Evolutionary conservation across 2,113 vertebrate species (phyloP), one percentile per base, ranked within the genome.

Genomic region (Sprattus sprattus): DNA sequence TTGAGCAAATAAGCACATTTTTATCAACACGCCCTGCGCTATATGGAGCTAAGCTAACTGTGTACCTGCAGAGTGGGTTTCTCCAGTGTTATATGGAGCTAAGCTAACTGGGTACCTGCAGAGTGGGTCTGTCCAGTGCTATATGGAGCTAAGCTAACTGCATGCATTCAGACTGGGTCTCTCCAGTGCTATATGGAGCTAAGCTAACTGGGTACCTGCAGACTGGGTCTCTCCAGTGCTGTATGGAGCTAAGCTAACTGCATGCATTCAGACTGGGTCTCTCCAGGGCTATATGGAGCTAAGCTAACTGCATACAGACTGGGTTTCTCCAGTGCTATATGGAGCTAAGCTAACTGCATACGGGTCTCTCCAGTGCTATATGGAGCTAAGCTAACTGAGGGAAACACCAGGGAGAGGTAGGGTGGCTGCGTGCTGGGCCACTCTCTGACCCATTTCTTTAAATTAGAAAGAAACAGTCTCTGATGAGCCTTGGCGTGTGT

Each of bases 401-500:
- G n/a, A n/a, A 10, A 54, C 2, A 39, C 52, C 71, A 71, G 6
- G 60, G 67, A 83, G 67, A 83, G 39, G 18, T 13, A 52, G 47
- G 16, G 3, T 81, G 54, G 45, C 50, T 57, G 22, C 67, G 39
- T 75, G 10, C 67, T 83, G 45, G 81, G 78, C 84, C 86, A 71
- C 25, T 32, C 7, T 81, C 6, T 85, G 88, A 89, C 90, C 90
- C 80, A 89, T 85, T 87, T 90, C 18, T 86, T 81, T 89, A 87
- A 86, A 88, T 86, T 84, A 47, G 86, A 83, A n/a, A 45, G 75
- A 87, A 57, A 84, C 82, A 75, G 64, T 57, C 52, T 86, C 47
- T 88, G 90, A 88, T 91, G 83, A 89, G 85, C 89, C 78, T 8
- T 82, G 84, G 28, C 90, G n/a, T n/a, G n/a, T n/a, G n/a, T n/a